Percentiles rank a stretch among this genome's conserved stretches.
Evolutionary conservation across 64 coral and sea anemone species (phyloP).

Genomic region (Stylophora pistillata): DNA sequence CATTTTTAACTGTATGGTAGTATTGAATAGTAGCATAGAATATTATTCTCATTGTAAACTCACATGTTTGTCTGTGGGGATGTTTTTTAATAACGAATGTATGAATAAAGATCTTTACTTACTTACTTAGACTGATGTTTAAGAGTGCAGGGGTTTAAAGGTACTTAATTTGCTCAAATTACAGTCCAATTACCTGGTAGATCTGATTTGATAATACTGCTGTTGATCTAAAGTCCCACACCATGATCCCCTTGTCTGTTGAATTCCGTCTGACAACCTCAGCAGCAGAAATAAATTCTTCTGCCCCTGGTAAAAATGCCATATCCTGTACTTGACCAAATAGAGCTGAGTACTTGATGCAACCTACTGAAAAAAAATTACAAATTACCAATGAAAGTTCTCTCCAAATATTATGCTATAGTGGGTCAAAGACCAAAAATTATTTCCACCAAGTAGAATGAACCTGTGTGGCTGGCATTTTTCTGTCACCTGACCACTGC

Average conservation of each 20-base stretch:
- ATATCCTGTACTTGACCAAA: constrained; percentile 99
- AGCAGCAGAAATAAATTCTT: constrained; percentile 95
- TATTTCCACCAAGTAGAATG: too few species aligned
- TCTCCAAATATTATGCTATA: background rate
- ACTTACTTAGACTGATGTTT: too few species aligned
- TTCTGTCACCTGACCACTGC: too few species aligned
- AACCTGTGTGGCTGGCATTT: too few species aligned
- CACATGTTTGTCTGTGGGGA: too few species aligned
- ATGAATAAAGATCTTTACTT: too few species aligned
- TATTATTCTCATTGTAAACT: too few species aligned
- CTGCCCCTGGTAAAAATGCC: constrained; percentile 74
- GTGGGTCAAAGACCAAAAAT: background rate
- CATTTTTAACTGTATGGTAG: too few species aligned
- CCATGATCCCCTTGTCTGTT: constrained; percentile 98
- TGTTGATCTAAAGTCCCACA: constrained; percentile 92
- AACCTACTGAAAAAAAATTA: constrained; percentile 55
- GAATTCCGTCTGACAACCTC: constrained; percentile 93
- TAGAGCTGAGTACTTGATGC: constrained; percentile 74
- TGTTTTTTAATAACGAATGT: too few species aligned
- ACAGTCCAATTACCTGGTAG: constrained; percentile 74
- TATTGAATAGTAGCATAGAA: too few species aligned
- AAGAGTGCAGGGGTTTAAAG: background rate
- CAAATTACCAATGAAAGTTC: background rate
- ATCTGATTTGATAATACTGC: constrained; percentile 98
- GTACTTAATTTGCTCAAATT: background rate